These are phyloP conservation scores for Hydropotes inermis DNA, from an alignment of 2,113 vertebrate species.

Conservation along the genomic window DNA sequence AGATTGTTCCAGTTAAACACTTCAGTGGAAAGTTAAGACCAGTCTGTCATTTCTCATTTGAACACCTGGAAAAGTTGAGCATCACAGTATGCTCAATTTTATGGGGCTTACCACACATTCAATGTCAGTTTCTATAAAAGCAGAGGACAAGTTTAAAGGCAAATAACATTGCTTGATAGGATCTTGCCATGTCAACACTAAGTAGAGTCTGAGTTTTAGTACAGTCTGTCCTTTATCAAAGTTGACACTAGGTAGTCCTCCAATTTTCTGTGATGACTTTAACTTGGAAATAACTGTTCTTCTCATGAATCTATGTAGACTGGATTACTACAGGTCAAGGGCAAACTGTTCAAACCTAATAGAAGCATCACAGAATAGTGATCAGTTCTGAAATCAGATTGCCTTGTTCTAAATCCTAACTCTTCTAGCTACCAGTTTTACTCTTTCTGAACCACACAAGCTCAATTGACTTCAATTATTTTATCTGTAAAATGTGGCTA, in stretches of 20 bases:
- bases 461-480: not conserved
- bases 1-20: not conserved
- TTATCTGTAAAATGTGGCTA: not conserved
- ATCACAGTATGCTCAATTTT: conserved; percentile 35
- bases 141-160: conserved; percentile 2
- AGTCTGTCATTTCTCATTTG: conserved; percentile 14
- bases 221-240: conserved; percentile 1
- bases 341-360: not conserved
- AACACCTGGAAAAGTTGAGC: conserved; percentile 39
- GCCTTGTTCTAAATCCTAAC: not conserved
- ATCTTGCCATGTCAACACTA: conserved; percentile 3
- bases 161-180: conserved; percentile 28
- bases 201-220: not conserved
- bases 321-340: not conserved
- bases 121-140: conserved; percentile 39
- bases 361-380: too few relatives aligned
- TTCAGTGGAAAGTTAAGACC: conserved; percentile 42
- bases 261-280: not conserved
- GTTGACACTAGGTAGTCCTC: not conserved
- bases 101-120: conserved; percentile 32
- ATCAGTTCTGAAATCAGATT: not conserved
- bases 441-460: not conserved
- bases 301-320: not conserved
- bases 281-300: not conserved
- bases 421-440: not conserved